Percentiles rank a stretch among this genome's conserved stretches.
Evolutionary conservation across 2,797 vertebrate genomes (phyloP).

Genomic region (Denticeps clupeoides): DNA sequence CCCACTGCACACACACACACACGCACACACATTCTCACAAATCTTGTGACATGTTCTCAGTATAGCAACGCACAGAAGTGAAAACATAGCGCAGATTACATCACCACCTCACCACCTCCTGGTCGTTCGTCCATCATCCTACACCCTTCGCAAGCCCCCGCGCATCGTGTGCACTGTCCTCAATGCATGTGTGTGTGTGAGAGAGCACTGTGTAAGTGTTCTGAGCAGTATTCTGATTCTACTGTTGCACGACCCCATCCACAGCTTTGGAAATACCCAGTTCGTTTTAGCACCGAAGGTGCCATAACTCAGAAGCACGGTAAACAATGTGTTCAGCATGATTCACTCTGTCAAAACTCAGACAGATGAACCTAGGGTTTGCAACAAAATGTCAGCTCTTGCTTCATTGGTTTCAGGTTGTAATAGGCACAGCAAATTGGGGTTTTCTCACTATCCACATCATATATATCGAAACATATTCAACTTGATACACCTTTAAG

Average conservation of each 20-base stretch:
- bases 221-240: background rate
- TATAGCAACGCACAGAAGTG: constrained; percentile 11
- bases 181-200: constrained; percentile 7
- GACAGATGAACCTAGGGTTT: too few species aligned
- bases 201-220: background rate
- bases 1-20: constrained; percentile 8
- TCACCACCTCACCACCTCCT: constrained; percentile 21
- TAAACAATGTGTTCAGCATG: too few species aligned
- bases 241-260: background rate
- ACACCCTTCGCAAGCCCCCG: constrained; percentile 31
- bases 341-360: too few species aligned
- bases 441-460: too few species aligned
- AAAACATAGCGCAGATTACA: constrained; percentile 21
- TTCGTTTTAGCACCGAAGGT: background rate
- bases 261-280: background rate
- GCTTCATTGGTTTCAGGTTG: too few species aligned
- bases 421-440: too few species aligned
- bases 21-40: constrained; percentile 12
- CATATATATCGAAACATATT: too few species aligned
- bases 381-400: too few species aligned
- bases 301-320: background rate
- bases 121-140: constrained; percentile 17
- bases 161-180: constrained; percentile 25
- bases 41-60: constrained; percentile 10
- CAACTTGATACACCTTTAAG: too few species aligned